A percentile compares a stretch with the other conserved stretches of the same genome.
Conservation (phyloP, 2,888 invertebrate genomes). For the Sinohyriopsis cumingii region DNA sequence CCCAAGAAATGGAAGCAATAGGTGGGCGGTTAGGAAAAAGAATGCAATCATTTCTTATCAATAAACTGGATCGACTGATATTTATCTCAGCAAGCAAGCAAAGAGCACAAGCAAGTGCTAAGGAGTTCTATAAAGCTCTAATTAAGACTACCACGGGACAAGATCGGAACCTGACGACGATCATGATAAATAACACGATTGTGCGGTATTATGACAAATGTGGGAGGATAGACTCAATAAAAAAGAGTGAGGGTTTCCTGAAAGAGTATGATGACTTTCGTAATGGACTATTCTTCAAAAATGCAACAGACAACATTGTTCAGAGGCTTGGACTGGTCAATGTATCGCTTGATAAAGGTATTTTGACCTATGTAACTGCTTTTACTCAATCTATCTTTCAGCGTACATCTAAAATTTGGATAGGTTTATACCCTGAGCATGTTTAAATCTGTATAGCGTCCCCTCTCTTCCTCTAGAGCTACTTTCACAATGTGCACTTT, state of each 20-base stretch:
- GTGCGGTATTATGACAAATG: constrained; percentile 2
- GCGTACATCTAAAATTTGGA: no score
- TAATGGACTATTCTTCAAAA: no score
- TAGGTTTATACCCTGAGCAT: no score
- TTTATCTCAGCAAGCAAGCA: constrained; percentile 21
- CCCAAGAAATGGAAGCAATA: constrained; percentile 15
- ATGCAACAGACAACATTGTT: no score
- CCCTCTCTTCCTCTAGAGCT: no score
- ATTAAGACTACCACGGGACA: background rate
- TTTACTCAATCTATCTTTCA: no score
- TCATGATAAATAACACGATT: background rate
- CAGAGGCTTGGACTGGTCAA: no score
- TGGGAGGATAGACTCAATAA: background rate
- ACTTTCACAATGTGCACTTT: no score
- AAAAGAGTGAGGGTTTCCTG: background rate
- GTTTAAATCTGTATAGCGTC: no score
- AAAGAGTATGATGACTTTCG: constrained; percentile 1
- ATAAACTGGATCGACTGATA: constrained; percentile 1
- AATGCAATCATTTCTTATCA: constrained; percentile 15
- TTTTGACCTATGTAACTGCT: no score
- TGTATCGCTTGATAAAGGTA: no score
- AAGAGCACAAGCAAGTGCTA: constrained; percentile 23
- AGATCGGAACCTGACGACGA: background rate
- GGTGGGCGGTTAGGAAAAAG: constrained; percentile 15
- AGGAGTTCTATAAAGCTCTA: constrained; percentile 23